A percentile compares a stretch with the other conserved stretches of the same genome.
Evolutionary conservation across 2,113 vertebrate genomes (phyloP).

Genomic region (Polypterus bichir): DNA sequence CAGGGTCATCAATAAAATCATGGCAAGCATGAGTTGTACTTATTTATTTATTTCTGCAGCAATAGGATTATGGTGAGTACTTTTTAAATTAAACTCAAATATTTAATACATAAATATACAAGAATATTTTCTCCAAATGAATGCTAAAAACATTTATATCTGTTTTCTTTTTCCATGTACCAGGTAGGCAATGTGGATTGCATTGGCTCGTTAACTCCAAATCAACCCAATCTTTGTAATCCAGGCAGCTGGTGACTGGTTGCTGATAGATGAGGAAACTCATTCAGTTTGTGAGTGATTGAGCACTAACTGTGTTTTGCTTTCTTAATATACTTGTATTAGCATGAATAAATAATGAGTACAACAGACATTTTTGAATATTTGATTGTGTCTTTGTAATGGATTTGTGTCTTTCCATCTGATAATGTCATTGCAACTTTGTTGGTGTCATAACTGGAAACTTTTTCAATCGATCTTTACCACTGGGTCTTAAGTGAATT

Average conservation of each 20-base stretch:
- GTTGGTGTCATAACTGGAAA: conserved; percentile 70
- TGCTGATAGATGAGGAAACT: conserved; percentile 81
- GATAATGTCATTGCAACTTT: conserved; percentile 73
- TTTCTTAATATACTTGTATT: conserved; percentile 98
- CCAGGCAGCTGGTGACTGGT: conserved; percentile 48
- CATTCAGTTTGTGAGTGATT: conserved; percentile 91
- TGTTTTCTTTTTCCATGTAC: no score
- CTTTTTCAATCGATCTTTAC: conserved; percentile 80
- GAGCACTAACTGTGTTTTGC: conserved; percentile 85
- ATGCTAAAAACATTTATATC: no score
- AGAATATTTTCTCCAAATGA: no score
- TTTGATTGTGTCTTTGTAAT: conserved; percentile 92
- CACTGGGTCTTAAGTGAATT: conserved; percentile 73
- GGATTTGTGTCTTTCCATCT: conserved; percentile 76
- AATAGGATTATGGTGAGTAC: no score
- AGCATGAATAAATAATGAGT: conserved; percentile 96
- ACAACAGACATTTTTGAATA: conserved; percentile 83
- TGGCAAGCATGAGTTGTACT: not conserved
- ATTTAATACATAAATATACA: conserved; percentile 24
- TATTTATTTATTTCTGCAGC: no score
- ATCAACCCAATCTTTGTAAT: conserved; percentile 30
- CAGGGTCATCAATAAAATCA: conserved; percentile 38
- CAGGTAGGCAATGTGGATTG: no score
- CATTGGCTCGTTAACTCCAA: conserved; percentile 41
- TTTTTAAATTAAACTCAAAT: conserved; percentile 20